Percentiles rank a stretch among this genome's conserved stretches.
Conservation (phyloP, 2,797 vertebrate species). For the Notoglanidium macrostoma region DNA sequence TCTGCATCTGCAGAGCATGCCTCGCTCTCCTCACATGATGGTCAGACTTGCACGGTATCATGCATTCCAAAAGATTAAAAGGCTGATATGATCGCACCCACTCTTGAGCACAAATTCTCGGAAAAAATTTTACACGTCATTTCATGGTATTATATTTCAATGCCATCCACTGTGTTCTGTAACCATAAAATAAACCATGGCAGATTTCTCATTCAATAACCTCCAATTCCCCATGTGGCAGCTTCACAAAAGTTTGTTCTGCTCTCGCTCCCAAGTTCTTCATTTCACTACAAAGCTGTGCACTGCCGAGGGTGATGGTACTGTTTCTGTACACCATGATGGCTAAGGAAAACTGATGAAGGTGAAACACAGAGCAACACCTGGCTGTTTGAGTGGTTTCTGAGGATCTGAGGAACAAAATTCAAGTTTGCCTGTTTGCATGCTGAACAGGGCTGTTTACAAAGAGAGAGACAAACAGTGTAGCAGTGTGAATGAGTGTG, state of each 20-base stretch:
- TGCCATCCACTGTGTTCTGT: conserved; percentile 48
- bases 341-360: conserved; percentile 56
- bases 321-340: conserved; percentile 62
- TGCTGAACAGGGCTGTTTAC: background rate
- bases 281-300: conserved; percentile 67
- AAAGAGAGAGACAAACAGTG: background rate
- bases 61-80: conserved; percentile 54
- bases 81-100: conserved; percentile 38
- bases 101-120: conserved; percentile 30
- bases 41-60: conserved; percentile 48
- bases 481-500: background rate
- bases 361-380: conserved; percentile 66
- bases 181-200: conserved; percentile 52
- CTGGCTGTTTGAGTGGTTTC: conserved; percentile 40
- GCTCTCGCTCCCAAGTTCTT: conserved; percentile 56
- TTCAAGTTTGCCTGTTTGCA: conserved; percentile 3
- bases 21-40: conserved; percentile 51
- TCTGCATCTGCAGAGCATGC: conserved; percentile 54
- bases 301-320: conserved; percentile 62
- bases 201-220: conserved; percentile 50
- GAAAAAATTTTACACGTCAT: conserved; percentile 29
- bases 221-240: conserved; percentile 58
- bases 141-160: conserved; percentile 35
- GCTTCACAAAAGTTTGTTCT: conserved; percentile 56
- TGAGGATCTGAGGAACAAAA: conserved; percentile 43